A percentile compares a stretch with the other conserved stretches of the same genome.
Evolutionary conservation across 2,113 vertebrate genomes (phyloP).

Genomic region (Castor canadensis): DNA sequence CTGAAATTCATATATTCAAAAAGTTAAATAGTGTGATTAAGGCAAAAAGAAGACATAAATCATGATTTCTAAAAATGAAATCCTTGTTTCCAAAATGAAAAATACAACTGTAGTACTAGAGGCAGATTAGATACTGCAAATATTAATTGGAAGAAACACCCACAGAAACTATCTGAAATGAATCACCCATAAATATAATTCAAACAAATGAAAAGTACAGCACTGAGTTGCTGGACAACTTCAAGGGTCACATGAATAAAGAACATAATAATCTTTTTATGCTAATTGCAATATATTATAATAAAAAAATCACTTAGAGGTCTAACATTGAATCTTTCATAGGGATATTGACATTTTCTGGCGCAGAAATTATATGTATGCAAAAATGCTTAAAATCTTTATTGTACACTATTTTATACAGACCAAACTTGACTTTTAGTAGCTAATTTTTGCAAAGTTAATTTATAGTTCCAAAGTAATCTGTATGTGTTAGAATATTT

Average conservation of each 20-base stretch:
- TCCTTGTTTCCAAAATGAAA: neutral
- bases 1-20: neutral
- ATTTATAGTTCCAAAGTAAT: neutral
- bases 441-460: neutral
- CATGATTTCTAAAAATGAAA: neutral
- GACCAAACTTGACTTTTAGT: neutral
- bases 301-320: neutral
- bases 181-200: neutral
- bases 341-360: neutral
- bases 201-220: neutral
- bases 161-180: neutral
- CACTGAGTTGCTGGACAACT: neutral
- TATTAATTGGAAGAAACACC: neutral
- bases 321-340: neutral
- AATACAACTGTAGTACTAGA: neutral
- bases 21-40: neutral
- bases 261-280: neutral
- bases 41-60: neutral
- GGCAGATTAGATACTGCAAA: neutral
- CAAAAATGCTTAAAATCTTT: neutral
- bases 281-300: neutral
- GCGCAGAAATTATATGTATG: neutral
- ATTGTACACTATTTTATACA: neutral
- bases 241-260: neutral
- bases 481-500: neutral